Conservation (phyloP, 2,888 invertebrate genomes). For the Campoplex nolae region DNA sequence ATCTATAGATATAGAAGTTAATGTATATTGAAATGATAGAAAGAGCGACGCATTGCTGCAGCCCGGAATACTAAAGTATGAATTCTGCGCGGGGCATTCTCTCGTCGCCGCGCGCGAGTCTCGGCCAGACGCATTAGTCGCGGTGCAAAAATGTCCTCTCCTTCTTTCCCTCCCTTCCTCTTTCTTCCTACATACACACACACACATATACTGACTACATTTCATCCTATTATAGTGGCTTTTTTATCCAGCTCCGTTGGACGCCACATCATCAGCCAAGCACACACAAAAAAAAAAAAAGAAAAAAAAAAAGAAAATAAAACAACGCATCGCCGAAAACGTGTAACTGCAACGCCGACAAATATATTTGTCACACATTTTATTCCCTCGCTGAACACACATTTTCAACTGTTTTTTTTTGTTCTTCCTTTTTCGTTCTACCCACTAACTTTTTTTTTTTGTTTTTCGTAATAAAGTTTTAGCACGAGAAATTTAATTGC, state of each 20-base stretch:
- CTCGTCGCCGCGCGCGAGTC: conserved; percentile 65
- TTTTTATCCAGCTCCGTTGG: conserved; percentile 55
- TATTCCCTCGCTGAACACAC: conserved; percentile 10
- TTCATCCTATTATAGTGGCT: conserved; percentile 53
- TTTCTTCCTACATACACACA: not conserved
- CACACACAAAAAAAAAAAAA: conserved; percentile 23
- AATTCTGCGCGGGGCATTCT: conserved; percentile 66
- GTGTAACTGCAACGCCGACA: conserved; percentile 28
- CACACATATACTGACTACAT: conserved; percentile 11
- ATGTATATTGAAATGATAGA: conserved; percentile 33
- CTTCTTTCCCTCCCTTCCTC: conserved; percentile 29
- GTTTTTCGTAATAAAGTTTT: conserved; percentile 3
- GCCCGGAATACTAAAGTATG: conserved; percentile 65
- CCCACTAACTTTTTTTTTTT: not conserved
- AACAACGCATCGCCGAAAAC: conserved; percentile 1
- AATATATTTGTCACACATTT: conserved; percentile 30
- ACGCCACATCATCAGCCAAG: conserved; percentile 60
- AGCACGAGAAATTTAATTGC: not conserved
- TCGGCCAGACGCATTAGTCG: conserved; percentile 69
- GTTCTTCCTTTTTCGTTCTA: too few species aligned
- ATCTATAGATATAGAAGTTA: not conserved
- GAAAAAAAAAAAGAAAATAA: not conserved
- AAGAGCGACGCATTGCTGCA: conserved; percentile 55
- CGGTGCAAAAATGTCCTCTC: conserved; percentile 71
- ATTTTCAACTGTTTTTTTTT: conserved; percentile 13